Evolutionary conservation across 2,113 vertebrate species (phyloP).

Genomic region (Leuciscus idus): DNA sequence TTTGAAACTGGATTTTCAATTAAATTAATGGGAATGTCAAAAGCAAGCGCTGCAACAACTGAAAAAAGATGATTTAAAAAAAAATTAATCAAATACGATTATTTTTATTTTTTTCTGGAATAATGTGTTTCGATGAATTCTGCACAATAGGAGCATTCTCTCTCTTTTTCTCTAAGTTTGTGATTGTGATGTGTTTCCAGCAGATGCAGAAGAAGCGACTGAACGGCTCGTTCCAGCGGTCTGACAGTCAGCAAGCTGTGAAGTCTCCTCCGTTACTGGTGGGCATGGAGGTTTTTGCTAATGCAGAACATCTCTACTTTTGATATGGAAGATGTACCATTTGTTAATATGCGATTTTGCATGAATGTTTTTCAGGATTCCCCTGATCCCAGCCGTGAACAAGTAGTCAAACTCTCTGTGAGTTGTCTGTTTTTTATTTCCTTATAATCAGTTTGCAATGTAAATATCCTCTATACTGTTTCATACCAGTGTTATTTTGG

Average conservation of each 20-base stretch:
- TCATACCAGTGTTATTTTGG: background rate
- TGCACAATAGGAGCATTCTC: background rate
- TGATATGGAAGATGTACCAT: too few species aligned
- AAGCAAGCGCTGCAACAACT: too few species aligned
- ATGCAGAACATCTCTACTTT: background rate
- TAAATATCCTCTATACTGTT: background rate
- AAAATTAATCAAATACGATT: too few species aligned
- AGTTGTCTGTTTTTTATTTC: conserved; percentile 66
- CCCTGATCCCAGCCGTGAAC: conserved; percentile 86
- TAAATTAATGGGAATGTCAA: too few species aligned
- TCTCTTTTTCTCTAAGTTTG: background rate
- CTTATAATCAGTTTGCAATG: background rate
- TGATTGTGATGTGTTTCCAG: conserved; percentile 11
- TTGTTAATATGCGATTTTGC: background rate
- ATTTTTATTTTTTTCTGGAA: too few species aligned
- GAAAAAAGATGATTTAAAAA: too few species aligned
- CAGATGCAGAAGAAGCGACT: conserved; percentile 89
- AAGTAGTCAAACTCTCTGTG: conserved; percentile 93
- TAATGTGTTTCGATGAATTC: too few species aligned
- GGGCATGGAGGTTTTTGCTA: conserved; percentile 57
- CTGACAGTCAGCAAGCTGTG: conserved; percentile 93
- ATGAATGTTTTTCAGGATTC: conserved; percentile 81
- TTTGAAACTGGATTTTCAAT: background rate
- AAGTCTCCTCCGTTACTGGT: conserved; percentile 95
- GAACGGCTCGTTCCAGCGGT: conserved; percentile 83